Evolutionary conservation across 2,888 invertebrate genomes (phyloP).

Genomic region (Stomorhina lunata): DNA sequence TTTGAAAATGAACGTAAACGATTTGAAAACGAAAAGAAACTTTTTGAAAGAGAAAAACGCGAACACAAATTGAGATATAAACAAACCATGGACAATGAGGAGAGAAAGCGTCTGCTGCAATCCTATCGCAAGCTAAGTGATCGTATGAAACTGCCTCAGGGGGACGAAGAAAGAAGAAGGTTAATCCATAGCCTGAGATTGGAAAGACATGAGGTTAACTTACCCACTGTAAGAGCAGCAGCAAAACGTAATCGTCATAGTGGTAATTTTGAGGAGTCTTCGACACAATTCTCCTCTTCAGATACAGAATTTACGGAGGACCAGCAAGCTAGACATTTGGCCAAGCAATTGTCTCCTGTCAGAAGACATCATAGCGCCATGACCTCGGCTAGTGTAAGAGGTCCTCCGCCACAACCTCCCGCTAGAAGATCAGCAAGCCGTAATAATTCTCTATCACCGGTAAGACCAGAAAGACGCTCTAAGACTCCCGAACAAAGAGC

Average conservation of each 20-base stretch:
- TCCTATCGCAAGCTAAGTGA: conserved; percentile 77
- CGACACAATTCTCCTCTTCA: conserved; percentile 78
- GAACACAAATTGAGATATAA: conserved; percentile 79
- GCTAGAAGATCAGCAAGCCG: conserved; percentile 72
- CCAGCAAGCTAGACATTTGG: conserved; percentile 30
- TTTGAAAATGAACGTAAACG: conserved; percentile 79
- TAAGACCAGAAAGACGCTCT: conserved; percentile 75
- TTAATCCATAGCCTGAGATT: conserved; percentile 75
- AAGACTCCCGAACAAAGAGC: conserved; percentile 74
- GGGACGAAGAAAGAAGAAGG: conserved; percentile 75
- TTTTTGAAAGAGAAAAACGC: conserved; percentile 81
- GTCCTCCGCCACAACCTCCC: conserved; percentile 71
- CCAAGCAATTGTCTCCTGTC: conserved; percentile 64
- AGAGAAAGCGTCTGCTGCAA: conserved; percentile 75
- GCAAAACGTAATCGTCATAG: conserved; percentile 67
- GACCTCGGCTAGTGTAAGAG: conserved; percentile 69
- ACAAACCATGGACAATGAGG: conserved; percentile 77
- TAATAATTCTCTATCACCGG: conserved; percentile 76
- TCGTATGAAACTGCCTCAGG: conserved; percentile 74
- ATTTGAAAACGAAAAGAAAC: conserved; percentile 80
- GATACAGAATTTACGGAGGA: conserved; percentile 75
- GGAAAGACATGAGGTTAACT: conserved; percentile 70
- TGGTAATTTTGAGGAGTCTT: conserved; percentile 76
- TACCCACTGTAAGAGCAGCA: conserved; percentile 58
- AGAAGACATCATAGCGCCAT: conserved; percentile 64